Evolutionary conservation across 2,888 invertebrate species (phyloP).

Genomic region (Rugalucina vietnamica): DNA sequence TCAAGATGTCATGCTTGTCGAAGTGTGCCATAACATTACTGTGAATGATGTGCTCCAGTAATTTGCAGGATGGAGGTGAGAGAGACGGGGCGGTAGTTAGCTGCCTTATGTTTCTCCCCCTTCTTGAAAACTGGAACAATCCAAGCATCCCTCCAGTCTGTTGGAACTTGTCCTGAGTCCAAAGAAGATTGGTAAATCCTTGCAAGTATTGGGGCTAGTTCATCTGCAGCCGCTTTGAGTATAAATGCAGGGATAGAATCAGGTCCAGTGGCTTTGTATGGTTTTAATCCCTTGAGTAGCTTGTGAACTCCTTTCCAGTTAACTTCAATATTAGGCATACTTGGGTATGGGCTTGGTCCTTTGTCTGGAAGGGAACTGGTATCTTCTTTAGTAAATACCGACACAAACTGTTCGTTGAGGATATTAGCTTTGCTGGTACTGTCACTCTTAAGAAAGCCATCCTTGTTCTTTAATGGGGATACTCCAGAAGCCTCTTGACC

Average conservation of each 20-base stretch:
- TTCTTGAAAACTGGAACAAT: conserved; percentile 42
- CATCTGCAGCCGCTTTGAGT: conserved; percentile 19
- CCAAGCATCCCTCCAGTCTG: conserved; percentile 38
- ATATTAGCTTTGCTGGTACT: neutral
- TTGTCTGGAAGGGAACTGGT: conserved; percentile 2
- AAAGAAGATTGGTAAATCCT: conserved; percentile 29
- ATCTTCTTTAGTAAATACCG: conserved; percentile 12
- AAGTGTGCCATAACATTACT: conserved; percentile 35
- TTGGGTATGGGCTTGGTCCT: conserved; percentile 13
- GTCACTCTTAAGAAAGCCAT: conserved; percentile 29
- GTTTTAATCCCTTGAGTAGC: conserved; percentile 16
- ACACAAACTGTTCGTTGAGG: conserved; percentile 15
- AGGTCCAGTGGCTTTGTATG: conserved; percentile 39
- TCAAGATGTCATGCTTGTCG: conserved; percentile 29
- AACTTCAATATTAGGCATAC: conserved; percentile 10
- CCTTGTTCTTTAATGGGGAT: conserved; percentile 1
- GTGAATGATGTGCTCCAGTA: conserved; percentile 60
- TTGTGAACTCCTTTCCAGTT: conserved; percentile 11
- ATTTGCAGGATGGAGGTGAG: conserved; percentile 47
- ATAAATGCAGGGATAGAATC: conserved; percentile 12
- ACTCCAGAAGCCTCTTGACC: conserved; percentile 15
- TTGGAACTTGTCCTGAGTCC: conserved; percentile 31
- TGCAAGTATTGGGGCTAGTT: conserved; percentile 20
- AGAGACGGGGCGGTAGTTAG: conserved; percentile 59
- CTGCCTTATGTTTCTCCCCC: conserved; percentile 26